phyloP scores from a whole-genome alignment of 2,113 vertebrate species.

The Scolopax mira region DNA sequence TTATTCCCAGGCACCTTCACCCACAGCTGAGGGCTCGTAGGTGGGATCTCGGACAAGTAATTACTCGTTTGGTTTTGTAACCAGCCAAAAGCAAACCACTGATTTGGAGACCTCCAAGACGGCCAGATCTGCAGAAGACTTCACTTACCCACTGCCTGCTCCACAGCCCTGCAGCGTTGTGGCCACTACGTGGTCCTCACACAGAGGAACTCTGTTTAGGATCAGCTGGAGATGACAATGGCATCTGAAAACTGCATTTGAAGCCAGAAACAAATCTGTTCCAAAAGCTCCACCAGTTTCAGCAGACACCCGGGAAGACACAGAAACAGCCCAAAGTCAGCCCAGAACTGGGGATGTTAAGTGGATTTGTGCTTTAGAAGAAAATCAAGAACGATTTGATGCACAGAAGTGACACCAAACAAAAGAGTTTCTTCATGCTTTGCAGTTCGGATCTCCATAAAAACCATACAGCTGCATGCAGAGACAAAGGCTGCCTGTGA shows the following conservation, averaged over 20 bases:
- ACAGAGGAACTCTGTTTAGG: conserved; percentile 2
- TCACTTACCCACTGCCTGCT: neutral
- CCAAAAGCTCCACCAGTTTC: neutral
- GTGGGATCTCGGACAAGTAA: neutral
- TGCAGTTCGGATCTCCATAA: conserved; percentile 43
- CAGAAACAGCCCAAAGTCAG: conserved; percentile 38
- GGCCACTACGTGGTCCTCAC: neutral
- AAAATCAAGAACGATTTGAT: conserved; percentile 56
- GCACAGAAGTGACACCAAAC: conserved; percentile 8
- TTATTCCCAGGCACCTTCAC: neutral
- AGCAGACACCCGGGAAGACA: neutral
- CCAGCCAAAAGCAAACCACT: neutral
- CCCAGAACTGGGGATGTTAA: neutral
- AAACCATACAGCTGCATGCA: neutral
- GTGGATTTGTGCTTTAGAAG: conserved; percentile 47
- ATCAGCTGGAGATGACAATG: neutral
- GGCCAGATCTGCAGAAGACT: neutral
- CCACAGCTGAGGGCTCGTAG: neutral
- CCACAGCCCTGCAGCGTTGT: neutral
- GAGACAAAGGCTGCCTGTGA: conserved; percentile 42
- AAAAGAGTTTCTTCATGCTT: conserved; percentile 52
- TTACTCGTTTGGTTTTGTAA: neutral
- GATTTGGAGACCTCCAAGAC: neutral
- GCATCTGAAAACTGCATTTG: neutral
- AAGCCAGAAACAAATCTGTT: conserved; percentile 53